Conservation (phyloP, 2,797 vertebrate genomes). For the Eidolon dupreanum region DNA sequence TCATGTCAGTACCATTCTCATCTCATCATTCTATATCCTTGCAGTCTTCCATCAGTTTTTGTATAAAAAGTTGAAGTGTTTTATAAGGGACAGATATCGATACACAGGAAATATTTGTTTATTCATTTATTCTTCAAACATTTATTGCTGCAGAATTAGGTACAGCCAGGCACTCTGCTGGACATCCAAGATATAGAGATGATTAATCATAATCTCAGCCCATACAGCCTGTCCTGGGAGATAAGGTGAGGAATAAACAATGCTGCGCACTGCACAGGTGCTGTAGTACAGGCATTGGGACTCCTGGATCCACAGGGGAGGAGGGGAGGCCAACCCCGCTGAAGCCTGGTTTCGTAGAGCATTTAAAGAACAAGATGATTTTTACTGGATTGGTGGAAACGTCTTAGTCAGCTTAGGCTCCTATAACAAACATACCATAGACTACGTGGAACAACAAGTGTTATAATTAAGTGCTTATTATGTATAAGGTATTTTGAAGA, state of each 20-base stretch:
- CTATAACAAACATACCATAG: not conserved
- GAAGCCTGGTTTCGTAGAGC: not conserved
- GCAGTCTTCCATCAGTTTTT: not conserved
- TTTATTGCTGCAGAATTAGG: slow-evolving; percentile 13
- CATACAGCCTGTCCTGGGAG: not conserved
- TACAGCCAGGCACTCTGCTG: not conserved
- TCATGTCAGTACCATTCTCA: not conserved
- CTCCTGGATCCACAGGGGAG: not conserved
- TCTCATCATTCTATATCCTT: not conserved
- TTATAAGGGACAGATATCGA: not conserved
- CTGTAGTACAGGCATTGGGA: not conserved
- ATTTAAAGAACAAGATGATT: not conserved
- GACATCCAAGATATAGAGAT: not conserved
- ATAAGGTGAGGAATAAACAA: not conserved
- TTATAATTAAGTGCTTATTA: not conserved
- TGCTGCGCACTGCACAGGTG: too few relatives aligned
- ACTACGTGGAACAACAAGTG: not conserved
- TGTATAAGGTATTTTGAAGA: not conserved
- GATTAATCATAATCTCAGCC: not conserved
- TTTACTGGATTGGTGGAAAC: not conserved
- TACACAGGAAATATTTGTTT: not conserved
- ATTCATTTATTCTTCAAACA: not conserved
- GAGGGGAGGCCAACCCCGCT: not conserved
- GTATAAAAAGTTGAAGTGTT: not conserved
- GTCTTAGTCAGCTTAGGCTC: not conserved